Conservation (phyloP, 2,888 invertebrate species). For the Pristionchus japonicus region DNA sequence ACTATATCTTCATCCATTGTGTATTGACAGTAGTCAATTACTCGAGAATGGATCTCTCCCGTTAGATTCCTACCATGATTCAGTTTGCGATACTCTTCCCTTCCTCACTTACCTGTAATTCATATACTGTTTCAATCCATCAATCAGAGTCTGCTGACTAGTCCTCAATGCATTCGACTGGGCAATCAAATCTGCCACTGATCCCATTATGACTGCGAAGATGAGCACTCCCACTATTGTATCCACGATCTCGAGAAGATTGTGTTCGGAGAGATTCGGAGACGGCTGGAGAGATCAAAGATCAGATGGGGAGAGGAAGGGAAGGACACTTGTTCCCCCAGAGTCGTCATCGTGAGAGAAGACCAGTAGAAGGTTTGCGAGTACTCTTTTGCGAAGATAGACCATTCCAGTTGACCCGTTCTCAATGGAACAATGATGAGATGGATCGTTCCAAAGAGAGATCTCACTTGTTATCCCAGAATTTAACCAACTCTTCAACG, state of each 20-base stretch:
- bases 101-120: slow-evolving; percentile 53
- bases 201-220: slow-evolving; percentile 68
- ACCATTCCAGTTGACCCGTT: slow-evolving; percentile 44
- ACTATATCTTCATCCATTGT: background rate
- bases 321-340: slow-evolving; percentile 61
- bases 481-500: slow-evolving; percentile 54
- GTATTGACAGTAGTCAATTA: slow-evolving; percentile 24
- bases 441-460: background rate
- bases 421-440: background rate
- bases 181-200: slow-evolving; percentile 52
- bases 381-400: slow-evolving; percentile 62
- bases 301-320: background rate
- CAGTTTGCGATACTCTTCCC: no score
- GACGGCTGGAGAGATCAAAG: slow-evolving; percentile 56
- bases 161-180: slow-evolving; percentile 48
- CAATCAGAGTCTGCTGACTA: slow-evolving; percentile 54
- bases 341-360: slow-evolving; percentile 66
- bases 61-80: background rate
- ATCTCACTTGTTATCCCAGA: slow-evolving; percentile 53
- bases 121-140: slow-evolving; percentile 63
- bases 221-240: slow-evolving; percentile 62
- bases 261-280: slow-evolving; percentile 58
- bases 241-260: slow-evolving; percentile 59
- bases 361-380: slow-evolving; percentile 67
- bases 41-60: background rate